Evolutionary conservation across 2,888 invertebrate genomes (phyloP), one percentile per base, ranked within the genome.

Genomic region (Oscheius onirici): DNA sequence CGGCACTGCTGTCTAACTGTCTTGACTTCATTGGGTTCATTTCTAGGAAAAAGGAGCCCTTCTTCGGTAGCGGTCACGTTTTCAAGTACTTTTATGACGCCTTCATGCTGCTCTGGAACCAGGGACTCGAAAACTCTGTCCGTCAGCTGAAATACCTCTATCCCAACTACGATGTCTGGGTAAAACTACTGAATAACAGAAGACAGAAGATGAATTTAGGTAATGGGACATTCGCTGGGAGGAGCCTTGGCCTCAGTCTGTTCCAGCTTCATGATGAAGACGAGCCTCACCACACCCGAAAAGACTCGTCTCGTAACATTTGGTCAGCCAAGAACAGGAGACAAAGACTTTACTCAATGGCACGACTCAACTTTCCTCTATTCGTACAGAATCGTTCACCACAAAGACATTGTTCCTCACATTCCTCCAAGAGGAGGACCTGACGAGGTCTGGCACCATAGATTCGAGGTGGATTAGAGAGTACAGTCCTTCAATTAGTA

Each of bases 241-340:
- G 82, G 75, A 17, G 76, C 82, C 24, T 71, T 82, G 49, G 77
- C 80, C 15, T 80, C 79, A 0, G 73, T 82, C 24, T 76, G 75
- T 11, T 76, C 79, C 15, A 72, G 73, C 1, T 68, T 77, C 24
- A 24, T 81, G 2, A 72, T 82, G 15, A 69, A 73, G 22, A 52
- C 63, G 10, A 73, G 66, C 2, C 44, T 75, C 11, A 73, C 57
- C 41, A 66, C 73, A 3, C 55, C 79, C 2, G 72, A 76, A 8
- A 67, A 72, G n/a, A 71, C 82, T 10, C 63, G 71, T 40, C 51
- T 82, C 60, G 65, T 78, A 40, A 82, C 82, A 26, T 77, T 81
- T 66, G 82, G 81, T n/a, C 82, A 82, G 46, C 82, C 82, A 2
- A 72, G 82, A 44, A 77, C 77, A n/a, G 82, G 82, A 46, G 79